Conservation (phyloP, 2,888 invertebrate genomes). For the Cloeon dipterum region DNA sequence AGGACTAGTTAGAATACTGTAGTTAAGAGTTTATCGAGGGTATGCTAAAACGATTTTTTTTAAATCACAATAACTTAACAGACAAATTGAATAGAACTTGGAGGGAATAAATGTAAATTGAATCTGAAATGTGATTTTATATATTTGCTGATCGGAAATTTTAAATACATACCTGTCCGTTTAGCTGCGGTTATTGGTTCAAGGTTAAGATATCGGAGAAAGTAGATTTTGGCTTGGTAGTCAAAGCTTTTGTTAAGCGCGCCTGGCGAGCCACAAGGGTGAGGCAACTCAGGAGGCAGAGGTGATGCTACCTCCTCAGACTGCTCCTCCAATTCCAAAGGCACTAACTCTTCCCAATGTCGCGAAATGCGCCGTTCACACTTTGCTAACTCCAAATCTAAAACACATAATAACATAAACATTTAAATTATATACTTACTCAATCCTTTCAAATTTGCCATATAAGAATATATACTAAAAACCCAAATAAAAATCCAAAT, state of each 20-base stretch:
- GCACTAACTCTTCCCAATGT: constrained; percentile 3
- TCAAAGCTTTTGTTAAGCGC: constrained; percentile 22
- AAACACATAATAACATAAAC: constrained; percentile 1
- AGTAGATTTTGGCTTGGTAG: constrained; percentile 30
- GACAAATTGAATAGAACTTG: no score
- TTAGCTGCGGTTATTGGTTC: constrained; percentile 26
- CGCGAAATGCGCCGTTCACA: constrained; percentile 25
- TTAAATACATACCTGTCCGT: constrained; percentile 29
- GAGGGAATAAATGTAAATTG: no score
- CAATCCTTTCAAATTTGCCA: background rate
- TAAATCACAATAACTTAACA: background rate
- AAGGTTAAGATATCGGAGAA: constrained; percentile 31
- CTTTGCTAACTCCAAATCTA: constrained; percentile 32
- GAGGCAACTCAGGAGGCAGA: constrained; percentile 22
- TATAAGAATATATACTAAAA: constrained; percentile 3
- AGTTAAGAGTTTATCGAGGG: no score
- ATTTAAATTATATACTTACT: background rate
- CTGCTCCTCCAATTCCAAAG: background rate
- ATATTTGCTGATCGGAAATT: no score
- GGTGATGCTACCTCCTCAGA: constrained; percentile 18
- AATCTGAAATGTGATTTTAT: no score
- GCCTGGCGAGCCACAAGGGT: constrained; percentile 25
- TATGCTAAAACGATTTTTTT: background rate
- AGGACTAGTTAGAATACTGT: no score
- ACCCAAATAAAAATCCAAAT: constrained; percentile 6